A percentile compares a stretch with the other conserved stretches of the same genome.
Evolutionary conservation across 2,888 invertebrate species (phyloP).

Genomic region (Buathra laborator): DNA sequence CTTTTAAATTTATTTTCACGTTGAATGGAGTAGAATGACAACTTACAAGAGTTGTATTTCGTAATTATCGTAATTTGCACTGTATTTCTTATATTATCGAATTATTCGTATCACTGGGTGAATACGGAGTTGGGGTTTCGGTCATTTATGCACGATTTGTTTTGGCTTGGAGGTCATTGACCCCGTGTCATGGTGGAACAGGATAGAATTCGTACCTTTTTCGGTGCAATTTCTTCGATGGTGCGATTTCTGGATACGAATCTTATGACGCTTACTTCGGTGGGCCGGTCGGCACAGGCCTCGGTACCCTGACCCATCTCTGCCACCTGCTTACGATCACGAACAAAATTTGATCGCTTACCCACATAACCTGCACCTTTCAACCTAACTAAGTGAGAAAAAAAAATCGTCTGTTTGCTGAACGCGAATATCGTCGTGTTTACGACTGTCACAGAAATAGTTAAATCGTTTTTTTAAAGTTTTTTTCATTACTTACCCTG

Average conservation of each 20-base stretch:
- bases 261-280: constrained; percentile 84
- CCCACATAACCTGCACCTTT: constrained; percentile 77
- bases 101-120: neutral
- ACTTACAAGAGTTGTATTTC: no score
- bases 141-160: constrained; percentile 76
- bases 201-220: constrained; percentile 78
- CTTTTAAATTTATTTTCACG: no score
- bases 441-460: neutral
- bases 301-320: constrained; percentile 84
- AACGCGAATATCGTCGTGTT: constrained; percentile 5
- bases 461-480: constrained; percentile 28
- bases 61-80: neutral
- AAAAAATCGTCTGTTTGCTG: constrained; percentile 26
- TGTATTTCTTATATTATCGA: neutral
- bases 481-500: constrained; percentile 68
- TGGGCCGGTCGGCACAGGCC: constrained; percentile 82
- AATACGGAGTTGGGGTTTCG: neutral
- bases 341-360: constrained; percentile 34
- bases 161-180: constrained; percentile 84
- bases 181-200: constrained; percentile 70
- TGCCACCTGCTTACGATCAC: constrained; percentile 38
- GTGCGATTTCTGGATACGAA: constrained; percentile 84
- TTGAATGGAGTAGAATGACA: no score
- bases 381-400: constrained; percentile 28
- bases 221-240: constrained; percentile 84